These are phyloP conservation scores for Magallana angulata DNA, from an alignment of 1,140 invertebrate genomes.

Conservation along the genomic window DNA sequence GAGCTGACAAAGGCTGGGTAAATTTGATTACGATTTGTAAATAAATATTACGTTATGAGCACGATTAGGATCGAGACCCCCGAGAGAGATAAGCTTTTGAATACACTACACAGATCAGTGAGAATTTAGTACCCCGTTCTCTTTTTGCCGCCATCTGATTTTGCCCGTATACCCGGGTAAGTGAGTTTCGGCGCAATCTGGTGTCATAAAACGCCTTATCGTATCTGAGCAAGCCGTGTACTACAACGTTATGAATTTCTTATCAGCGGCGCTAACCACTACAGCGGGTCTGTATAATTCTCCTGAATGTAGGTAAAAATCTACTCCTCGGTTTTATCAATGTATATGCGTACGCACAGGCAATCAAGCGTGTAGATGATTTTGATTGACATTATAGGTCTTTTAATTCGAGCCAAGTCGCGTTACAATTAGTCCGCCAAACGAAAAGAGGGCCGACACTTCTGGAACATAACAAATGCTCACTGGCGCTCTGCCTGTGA, in stretches of 20 bases:
- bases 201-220: constrained; percentile 28
- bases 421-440: constrained; percentile 41
- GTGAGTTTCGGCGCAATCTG: background rate
- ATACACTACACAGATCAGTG: background rate
- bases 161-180: background rate
- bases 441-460: constrained; percentile 39
- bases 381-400: constrained; percentile 40
- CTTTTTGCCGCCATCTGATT: background rate
- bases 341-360: constrained; percentile 30
- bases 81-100: background rate
- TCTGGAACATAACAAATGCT: constrained; percentile 13
- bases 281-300: background rate
- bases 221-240: background rate
- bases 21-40: constrained; percentile 35
- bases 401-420: constrained; percentile 30
- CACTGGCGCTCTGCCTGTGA: background rate
- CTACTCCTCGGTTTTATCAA: constrained; percentile 4
- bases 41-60: constrained; percentile 11
- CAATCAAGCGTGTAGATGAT: constrained; percentile 38
- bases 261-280: background rate
- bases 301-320: constrained; percentile 33
- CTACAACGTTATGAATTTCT: constrained; percentile 25
- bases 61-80: background rate
- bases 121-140: background rate
- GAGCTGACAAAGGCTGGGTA: background rate